Evolutionary conservation across 2,888 invertebrate genomes (phyloP).

Genomic region (Pedicia rivosa): DNA sequence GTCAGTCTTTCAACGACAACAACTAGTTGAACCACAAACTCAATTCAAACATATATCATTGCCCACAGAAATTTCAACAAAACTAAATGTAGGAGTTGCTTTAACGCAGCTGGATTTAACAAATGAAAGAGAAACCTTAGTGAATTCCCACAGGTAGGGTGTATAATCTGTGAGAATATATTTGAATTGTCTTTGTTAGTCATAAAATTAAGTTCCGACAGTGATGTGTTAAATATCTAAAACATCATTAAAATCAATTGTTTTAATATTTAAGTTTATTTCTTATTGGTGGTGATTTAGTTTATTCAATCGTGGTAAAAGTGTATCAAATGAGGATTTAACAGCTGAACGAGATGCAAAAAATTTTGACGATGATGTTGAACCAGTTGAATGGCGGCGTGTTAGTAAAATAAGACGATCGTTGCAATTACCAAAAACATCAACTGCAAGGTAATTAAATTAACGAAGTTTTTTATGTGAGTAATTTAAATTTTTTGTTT

Average conservation of each 20-base stretch:
- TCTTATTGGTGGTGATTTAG: conserved; percentile 3
- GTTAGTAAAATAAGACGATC: conserved; percentile 47
- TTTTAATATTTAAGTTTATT: no score
- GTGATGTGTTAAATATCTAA: no score
- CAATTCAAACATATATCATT: conserved; percentile 1
- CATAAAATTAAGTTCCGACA: no score
- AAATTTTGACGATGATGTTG: conserved; percentile 29
- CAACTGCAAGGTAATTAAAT: conserved; percentile 9
- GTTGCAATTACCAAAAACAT: conserved; percentile 44
- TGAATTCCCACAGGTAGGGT: conserved; percentile 5
- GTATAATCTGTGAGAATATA: no score
- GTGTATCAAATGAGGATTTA: conserved; percentile 36
- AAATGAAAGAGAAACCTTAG: conserved; percentile 7
- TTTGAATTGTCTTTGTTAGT: no score
- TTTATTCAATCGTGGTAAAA: conserved; percentile 21
- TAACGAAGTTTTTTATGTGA: background rate
- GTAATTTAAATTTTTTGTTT: background rate
- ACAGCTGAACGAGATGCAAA: conserved; percentile 23
- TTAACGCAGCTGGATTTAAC: background rate
- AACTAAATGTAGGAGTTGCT: conserved; percentile 4
- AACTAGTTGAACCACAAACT: conserved; percentile 12
- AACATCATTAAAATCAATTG: no score
- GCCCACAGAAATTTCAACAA: conserved; percentile 6
- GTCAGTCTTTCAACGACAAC: conserved; percentile 18
- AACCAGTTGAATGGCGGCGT: conserved; percentile 46